phyloP scores from a whole-genome alignment of 2,113 vertebrate genomes.

The Sakesphorus luctuosus region DNA sequence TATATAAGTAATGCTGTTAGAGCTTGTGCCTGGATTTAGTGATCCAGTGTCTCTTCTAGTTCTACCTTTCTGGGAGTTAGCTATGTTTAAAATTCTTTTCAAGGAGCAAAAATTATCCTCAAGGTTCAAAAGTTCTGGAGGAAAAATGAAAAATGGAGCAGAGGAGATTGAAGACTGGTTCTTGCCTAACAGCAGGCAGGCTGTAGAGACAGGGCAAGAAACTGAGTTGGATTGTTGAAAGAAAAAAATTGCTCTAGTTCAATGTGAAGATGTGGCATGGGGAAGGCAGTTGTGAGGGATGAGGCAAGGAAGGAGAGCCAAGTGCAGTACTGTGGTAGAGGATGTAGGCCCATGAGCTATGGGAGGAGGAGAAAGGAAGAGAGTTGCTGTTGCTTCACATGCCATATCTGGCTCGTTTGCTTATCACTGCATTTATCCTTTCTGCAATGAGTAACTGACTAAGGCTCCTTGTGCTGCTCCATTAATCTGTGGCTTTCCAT shows the following conservation, averaged over 20 bases:
- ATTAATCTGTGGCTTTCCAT: slow-evolving; percentile 61
- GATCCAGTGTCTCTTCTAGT: neutral
- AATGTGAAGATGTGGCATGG: neutral
- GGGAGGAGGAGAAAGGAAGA: neutral
- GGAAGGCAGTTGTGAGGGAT: neutral
- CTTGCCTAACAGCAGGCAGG: neutral
- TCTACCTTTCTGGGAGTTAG: neutral
- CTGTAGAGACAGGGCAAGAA: neutral
- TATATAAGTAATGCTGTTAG: neutral
- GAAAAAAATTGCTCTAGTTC: neutral
- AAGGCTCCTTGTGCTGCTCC: slow-evolving; percentile 55
- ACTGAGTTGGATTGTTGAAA: neutral
- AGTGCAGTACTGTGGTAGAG: neutral
- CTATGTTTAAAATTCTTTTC: neutral
- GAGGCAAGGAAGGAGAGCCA: neutral
- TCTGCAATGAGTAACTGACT: slow-evolving; percentile 46
- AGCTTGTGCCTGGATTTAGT: slow-evolving; percentile 2
- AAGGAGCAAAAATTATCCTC: neutral
- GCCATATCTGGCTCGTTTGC: neutral
- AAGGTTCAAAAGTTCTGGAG: neutral
- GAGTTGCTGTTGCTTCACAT: neutral
- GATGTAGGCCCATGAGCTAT: neutral
- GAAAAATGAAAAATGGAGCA: slow-evolving; percentile 5
- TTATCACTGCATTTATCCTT: slow-evolving; percentile 29
- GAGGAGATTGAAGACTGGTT: neutral